phyloP scores from a whole-genome alignment of 1,140 invertebrate species.

The Drosophila melanogaster region DNA sequence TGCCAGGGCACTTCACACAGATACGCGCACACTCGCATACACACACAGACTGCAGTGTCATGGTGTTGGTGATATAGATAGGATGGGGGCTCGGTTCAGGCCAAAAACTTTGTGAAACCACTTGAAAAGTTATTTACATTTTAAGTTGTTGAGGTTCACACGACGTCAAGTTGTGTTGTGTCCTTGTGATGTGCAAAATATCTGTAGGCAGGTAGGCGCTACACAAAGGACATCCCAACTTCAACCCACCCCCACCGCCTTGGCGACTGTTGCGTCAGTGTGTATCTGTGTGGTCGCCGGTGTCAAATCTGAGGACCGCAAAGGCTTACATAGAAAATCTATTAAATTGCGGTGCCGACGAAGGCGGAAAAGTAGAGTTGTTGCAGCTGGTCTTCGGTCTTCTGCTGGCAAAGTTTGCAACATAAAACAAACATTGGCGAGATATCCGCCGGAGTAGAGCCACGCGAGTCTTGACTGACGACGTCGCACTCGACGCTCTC shows the following conservation, averaged over 20 bases:
- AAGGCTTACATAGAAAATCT: constrained; percentile 81
- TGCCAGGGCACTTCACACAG: constrained; percentile 63
- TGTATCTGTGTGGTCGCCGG: constrained; percentile 62
- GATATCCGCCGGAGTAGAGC: constrained; percentile 59
- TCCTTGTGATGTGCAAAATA: constrained; percentile 80
- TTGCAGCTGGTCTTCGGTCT: constrained; percentile 9
- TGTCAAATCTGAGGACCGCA: constrained; percentile 75
- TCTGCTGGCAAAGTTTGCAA: constrained; percentile 74
- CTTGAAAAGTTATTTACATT: constrained; percentile 83
- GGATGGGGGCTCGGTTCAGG: constrained; percentile 40
- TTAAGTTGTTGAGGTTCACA: constrained; percentile 83
- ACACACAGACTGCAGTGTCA: background rate
- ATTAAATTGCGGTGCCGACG: constrained; percentile 70
- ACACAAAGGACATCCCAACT: constrained; percentile 21
- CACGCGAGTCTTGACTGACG: constrained; percentile 71
- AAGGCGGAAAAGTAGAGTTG: constrained; percentile 13
- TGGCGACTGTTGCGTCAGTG: constrained; percentile 18
- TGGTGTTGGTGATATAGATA: background rate
- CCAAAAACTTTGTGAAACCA: constrained; percentile 79
- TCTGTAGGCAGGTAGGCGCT: constrained; percentile 66
- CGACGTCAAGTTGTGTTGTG: constrained; percentile 78
- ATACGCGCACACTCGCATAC: constrained; percentile 10
- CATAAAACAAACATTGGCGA: constrained; percentile 81
- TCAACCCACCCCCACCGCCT: background rate
- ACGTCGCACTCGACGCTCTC: constrained; percentile 59